Conservation (phyloP, 2,888 invertebrate species). For the Trichogramma dendrolimi region DNA sequence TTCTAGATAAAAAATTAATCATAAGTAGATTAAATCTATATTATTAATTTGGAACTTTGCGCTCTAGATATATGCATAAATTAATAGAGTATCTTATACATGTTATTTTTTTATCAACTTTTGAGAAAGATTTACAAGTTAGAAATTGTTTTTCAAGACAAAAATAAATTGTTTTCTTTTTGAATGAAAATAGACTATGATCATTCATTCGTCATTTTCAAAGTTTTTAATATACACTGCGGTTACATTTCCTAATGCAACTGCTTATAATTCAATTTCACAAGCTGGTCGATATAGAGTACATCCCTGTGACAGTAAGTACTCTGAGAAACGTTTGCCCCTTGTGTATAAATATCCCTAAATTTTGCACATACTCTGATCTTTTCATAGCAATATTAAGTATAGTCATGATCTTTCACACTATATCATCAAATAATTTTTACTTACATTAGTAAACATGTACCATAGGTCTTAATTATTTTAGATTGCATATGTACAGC, state of each 20-base stretch:
- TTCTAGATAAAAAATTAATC: conserved; percentile 7
- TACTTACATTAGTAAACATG: too few relatives aligned
- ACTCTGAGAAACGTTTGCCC: conserved; percentile 37
- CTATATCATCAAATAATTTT: not conserved
- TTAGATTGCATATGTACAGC: too few relatives aligned
- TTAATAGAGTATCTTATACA: too few relatives aligned
- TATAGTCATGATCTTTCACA: conserved; percentile 8
- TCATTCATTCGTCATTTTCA: conserved; percentile 17
- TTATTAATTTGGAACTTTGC: not conserved
- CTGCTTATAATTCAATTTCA: conserved; percentile 48
- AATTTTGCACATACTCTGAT: conserved; percentile 28
- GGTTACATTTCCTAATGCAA: conserved; percentile 39
- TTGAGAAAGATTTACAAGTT: not conserved
- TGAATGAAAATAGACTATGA: conserved; percentile 1
- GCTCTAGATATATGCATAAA: not conserved
- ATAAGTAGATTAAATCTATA: conserved; percentile 2
- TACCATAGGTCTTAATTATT: too few relatives aligned
- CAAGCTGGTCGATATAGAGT: conserved; percentile 69
- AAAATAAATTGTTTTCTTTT: conserved; percentile 9
- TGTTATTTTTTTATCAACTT: not conserved
- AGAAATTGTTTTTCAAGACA: not conserved
- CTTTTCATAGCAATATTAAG: conserved; percentile 27
- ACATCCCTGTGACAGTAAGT: conserved; percentile 54
- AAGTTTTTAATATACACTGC: conserved; percentile 16
- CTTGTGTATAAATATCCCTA: conserved; percentile 25